These are phyloP conservation scores for Rhagium mordax DNA, from an alignment of 2,888 invertebrate genomes.

Conservation along the genomic window DNA sequence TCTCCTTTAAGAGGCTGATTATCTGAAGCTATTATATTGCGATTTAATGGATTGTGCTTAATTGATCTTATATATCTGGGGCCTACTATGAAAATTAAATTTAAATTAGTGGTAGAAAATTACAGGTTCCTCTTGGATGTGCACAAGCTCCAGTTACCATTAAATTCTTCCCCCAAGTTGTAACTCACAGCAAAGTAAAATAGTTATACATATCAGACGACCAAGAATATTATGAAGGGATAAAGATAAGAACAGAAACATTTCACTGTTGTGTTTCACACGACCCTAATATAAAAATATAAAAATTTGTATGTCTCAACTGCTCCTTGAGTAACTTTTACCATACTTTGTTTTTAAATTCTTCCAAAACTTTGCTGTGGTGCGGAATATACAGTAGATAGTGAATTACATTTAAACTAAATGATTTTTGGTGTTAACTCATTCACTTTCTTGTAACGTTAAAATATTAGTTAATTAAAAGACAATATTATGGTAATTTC, in stretches of 20 bases:
- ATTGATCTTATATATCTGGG: neutral
- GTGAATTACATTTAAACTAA: no score
- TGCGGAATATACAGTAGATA: no score
- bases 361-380: no score
- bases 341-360: no score
- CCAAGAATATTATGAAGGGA: neutral
- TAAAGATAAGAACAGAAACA: neutral
- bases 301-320: no score
- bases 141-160: neutral
- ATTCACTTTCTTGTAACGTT: no score
- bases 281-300: neutral
- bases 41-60: neutral
- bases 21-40: neutral
- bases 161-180: neutral
- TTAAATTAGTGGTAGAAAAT: neutral
- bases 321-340: no score
- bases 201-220: neutral
- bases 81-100: neutral
- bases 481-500: no score
- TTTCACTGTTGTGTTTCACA: neutral
- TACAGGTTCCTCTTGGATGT: neutral
- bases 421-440: no score
- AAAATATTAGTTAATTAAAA: no score
- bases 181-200: neutral
- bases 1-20: neutral